Conservation (phyloP, 1,140 invertebrate genomes). For the Drosophila tristis region DNA sequence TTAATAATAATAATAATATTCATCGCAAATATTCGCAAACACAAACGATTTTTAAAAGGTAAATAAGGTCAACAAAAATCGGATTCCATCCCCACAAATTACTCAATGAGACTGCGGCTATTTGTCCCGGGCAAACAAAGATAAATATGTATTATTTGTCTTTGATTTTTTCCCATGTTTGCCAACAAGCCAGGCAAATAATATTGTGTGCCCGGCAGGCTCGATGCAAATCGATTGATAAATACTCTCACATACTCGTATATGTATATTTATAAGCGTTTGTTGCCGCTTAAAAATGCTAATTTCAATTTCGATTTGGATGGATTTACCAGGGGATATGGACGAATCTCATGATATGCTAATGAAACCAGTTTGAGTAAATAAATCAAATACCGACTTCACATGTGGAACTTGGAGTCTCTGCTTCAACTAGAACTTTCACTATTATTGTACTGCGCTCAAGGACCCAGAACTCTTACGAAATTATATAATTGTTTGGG, state of each 20-base stretch:
- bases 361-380: neutral
- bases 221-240: conserved; percentile 55
- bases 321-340: conserved; percentile 15
- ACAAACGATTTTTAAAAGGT: conserved; percentile 1
- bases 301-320: conserved; percentile 38
- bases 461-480: neutral
- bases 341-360: neutral
- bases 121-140: conserved; percentile 35
- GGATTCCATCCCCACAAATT: conserved; percentile 26
- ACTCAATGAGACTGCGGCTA: conserved; percentile 31
- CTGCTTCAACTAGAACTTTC: too few species aligned
- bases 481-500: neutral
- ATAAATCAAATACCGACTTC: neutral
- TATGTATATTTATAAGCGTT: conserved; percentile 36
- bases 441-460: too few species aligned
- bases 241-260: conserved; percentile 16
- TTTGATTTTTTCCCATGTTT: conserved; percentile 23
- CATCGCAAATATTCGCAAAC: neutral
- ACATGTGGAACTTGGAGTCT: too few species aligned
- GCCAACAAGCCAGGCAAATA: conserved; percentile 32
- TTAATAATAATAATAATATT: too few species aligned
- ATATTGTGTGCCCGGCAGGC: conserved; percentile 29
- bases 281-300: conserved; percentile 48
- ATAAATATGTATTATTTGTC: conserved; percentile 49
- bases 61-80: conserved; percentile 14